A percentile compares a stretch with the other conserved stretches of the same genome.
Conservation (phyloP, 2,797 vertebrate species). For the Sardinella longiceps region DNA sequence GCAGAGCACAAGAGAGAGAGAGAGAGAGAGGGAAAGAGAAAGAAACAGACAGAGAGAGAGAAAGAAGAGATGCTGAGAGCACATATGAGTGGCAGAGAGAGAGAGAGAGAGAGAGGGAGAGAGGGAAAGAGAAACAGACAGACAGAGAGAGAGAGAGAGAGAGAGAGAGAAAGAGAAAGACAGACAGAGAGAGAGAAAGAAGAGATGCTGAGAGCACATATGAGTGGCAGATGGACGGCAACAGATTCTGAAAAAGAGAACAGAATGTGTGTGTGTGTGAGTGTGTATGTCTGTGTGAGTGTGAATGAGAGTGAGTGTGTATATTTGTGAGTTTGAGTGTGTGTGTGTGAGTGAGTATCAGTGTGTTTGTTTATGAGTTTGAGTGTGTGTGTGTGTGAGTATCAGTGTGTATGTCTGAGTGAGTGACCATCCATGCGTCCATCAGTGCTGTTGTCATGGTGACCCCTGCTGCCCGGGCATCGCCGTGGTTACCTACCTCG, state of each 20-base stretch:
- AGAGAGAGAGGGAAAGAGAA: too few species aligned
- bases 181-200: slow-evolving; percentile 16
- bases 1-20: too few species aligned
- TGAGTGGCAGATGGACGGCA: not conserved
- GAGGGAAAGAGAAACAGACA: too few species aligned
- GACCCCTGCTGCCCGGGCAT: not conserved
- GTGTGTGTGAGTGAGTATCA: not conserved
- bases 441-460: not conserved
- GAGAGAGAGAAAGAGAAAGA: not conserved
- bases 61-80: too few species aligned
- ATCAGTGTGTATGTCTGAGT: too few species aligned
- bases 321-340: not conserved
- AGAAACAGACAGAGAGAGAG: slow-evolving; percentile 12
- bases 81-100: too few species aligned
- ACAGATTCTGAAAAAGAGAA: slow-evolving; percentile 25
- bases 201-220: not conserved
- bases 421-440: too few species aligned
- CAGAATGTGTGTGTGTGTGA: not conserved
- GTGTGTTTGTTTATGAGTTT: too few species aligned
- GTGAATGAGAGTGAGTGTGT: not conserved
- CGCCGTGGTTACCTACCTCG: slow-evolving; percentile 82
- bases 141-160: not conserved
- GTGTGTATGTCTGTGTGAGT: not conserved
- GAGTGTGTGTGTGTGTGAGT: not conserved
- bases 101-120: too few species aligned